Base-by-base conservation (phyloP, 2,797 vertebrate genomes). In the Falco rusticolus region DNA sequence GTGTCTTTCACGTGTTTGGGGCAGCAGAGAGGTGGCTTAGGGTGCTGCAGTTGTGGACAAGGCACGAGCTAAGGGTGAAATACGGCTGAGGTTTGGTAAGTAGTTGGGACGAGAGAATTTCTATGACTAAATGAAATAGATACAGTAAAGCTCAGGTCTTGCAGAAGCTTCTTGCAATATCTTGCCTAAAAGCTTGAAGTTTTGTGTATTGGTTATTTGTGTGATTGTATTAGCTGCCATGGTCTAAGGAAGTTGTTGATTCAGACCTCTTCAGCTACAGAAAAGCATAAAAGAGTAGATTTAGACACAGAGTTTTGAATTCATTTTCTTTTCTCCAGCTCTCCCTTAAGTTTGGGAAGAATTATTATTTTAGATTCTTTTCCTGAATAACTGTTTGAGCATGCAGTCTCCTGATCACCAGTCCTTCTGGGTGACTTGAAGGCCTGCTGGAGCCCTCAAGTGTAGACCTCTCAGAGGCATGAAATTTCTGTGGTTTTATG, bases 331-430 rank as follows among this genome's bases (percentile, higher is more conserved):
- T 84, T 85, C 19, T 56, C 28, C 21, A 34, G 45, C 28, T 59
- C 43, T 81, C 17, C n/a, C 26, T 45, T 45, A 64, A 45, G 9
- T 81, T 68, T 47, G n/a, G 28, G 39, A 71, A 65, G 10, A 48
- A 77, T 74, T 25, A 43, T 17, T 14, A 17, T 80, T 84, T 81
- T 29, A 70, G 71, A 18, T 20, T 61, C 0, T n/a, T 89, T 70
- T 64, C n/a, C 16, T 11, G 25, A 39, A 63, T 9, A 68, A 56
- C 0, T 64, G 20, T 71, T 80, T 71, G 56, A 68, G 57, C 13
- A 0, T 39, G 24, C 0, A 0, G 12, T 29, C 25, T 33, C 24
- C 17, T 19, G 45, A 17, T 45, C 41, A n/a, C 12, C 50, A 15
- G 50, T 54, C 34, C 48, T 68, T 89, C 43, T 45, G 63, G 57